Conservation (phyloP, 2,797 vertebrate genomes). For the Threskiornis aethiopicus region DNA sequence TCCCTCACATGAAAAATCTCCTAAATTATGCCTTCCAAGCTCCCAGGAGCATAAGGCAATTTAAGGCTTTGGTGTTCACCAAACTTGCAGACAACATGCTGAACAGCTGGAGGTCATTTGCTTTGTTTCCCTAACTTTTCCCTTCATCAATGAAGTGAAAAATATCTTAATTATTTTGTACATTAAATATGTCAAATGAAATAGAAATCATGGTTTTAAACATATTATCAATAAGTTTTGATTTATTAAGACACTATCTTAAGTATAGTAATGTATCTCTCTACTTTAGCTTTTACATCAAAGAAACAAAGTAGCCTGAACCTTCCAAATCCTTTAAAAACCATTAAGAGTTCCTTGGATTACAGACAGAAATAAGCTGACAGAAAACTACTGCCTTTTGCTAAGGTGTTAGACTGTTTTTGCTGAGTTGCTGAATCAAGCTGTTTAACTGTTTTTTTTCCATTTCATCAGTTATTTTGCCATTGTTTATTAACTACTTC, state of each 20-base stretch:
- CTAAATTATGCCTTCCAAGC: slow-evolving; percentile 63
- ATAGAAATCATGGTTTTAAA: slow-evolving; percentile 44
- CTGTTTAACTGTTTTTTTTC: background rate
- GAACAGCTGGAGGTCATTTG: slow-evolving; percentile 69
- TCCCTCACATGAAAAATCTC: slow-evolving; percentile 61
- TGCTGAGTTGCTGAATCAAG: background rate
- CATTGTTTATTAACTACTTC: background rate
- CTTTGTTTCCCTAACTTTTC: slow-evolving; percentile 59
- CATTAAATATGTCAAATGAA: background rate
- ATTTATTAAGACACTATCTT: background rate
- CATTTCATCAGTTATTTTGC: background rate
- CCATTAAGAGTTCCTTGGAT: background rate
- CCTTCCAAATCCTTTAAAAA: background rate
- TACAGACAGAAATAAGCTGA: background rate
- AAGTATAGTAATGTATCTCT: background rate
- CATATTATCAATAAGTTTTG: slow-evolving; percentile 23
- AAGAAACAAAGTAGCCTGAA: background rate
- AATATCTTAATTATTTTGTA: background rate
- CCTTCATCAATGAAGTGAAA: background rate
- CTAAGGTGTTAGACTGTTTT: background rate
- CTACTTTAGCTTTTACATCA: background rate
- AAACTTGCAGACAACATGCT: slow-evolving; percentile 63
- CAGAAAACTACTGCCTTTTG: background rate
- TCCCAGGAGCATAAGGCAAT: slow-evolving; percentile 58
- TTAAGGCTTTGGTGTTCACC: slow-evolving; percentile 63